Percentiles rank a stretch among this genome's conserved stretches.
Conservation (phyloP, 2,113 vertebrate species). For the Australoheros scitulus region DNA sequence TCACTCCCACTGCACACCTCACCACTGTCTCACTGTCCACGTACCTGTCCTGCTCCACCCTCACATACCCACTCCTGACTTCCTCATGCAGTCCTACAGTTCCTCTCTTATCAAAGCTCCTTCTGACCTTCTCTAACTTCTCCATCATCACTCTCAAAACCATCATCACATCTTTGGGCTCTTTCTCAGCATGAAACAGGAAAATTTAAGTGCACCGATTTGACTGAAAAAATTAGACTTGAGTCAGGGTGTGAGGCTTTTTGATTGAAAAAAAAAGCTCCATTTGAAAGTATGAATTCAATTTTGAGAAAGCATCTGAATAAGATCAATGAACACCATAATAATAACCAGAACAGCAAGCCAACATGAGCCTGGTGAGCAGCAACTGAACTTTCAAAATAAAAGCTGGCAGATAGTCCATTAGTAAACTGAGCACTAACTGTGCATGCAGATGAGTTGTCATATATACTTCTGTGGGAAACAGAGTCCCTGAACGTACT, state of each 20-base stretch:
- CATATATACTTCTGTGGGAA: neutral
- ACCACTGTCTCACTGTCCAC: too few relatives aligned
- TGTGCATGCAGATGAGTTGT: neutral
- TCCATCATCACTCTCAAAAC: too few relatives aligned
- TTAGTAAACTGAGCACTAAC: neutral
- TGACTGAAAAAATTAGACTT: too few relatives aligned
- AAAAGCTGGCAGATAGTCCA: neutral
- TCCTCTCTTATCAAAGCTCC: neutral
- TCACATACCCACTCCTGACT: neutral
- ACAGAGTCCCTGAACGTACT: neutral
- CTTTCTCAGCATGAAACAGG: rapidly evolving
- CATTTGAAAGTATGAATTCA: too few relatives aligned
- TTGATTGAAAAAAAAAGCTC: neutral
- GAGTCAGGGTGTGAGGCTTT: rapidly evolving
- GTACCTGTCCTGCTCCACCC: too few relatives aligned
- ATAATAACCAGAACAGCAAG: neutral
- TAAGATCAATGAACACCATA: neutral
- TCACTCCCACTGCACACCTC: too few relatives aligned
- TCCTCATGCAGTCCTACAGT: neutral
- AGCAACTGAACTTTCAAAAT: neutral
- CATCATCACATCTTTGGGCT: rapidly evolving
- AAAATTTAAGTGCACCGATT: rapidly evolving
- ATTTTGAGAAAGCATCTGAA: neutral
- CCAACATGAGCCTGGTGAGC: neutral
- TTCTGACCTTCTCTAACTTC: neutral